phyloP scores from a whole-genome alignment of 2,113 vertebrate genomes.

The Clarias gariepinus region DNA sequence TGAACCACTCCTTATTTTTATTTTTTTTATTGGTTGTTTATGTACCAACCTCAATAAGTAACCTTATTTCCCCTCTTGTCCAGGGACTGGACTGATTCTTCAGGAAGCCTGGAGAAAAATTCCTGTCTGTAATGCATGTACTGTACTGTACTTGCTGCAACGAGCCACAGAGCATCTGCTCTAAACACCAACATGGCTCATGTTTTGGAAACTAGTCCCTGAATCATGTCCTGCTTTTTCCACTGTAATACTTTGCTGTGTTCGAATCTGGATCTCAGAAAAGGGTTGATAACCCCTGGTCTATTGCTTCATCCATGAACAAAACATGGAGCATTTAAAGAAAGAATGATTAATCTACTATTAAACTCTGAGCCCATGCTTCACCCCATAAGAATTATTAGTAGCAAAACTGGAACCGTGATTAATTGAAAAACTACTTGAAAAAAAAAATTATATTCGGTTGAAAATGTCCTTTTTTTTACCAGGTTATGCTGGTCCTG shows the following conservation, averaged over 20 bases:
- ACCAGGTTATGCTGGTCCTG: not conserved
- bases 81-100: no score
- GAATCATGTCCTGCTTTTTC: not conserved
- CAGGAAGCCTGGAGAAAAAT: no score
- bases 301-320: not conserved
- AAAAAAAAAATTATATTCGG: not conserved
- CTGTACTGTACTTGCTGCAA: not conserved
- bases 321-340: not conserved
- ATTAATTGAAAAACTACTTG: not conserved
- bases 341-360: not conserved
- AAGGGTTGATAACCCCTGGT: not conserved
- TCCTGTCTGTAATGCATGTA: no score
- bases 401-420: not conserved
- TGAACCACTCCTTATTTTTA: no score
- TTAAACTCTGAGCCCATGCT: not conserved
- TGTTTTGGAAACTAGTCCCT: not conserved
- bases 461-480: not conserved
- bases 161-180: not conserved
- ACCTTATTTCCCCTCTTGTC: no score
- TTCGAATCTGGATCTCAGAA: not conserved
- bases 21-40: no score
- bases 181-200: not conserved
- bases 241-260: not conserved
- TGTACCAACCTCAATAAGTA: no score
- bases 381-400: not conserved